Percentiles rank a stretch among this genome's conserved stretches.
Evolutionary conservation across 1,140 invertebrate species (phyloP).

Genomic region (Drosophila sechellia): DNA sequence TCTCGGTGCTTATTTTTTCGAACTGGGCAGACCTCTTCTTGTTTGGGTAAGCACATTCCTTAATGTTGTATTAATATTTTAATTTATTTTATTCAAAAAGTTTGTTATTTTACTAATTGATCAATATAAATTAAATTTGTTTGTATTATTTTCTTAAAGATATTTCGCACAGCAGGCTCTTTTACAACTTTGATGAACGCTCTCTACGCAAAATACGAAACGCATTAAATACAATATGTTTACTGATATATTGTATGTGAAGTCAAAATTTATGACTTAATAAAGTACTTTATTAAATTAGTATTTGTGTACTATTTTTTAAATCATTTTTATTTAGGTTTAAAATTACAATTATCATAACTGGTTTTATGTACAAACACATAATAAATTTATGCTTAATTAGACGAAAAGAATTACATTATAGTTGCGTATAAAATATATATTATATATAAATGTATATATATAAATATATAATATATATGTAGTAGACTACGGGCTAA

Average conservation of each 20-base stretch:
- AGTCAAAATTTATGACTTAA: background rate
- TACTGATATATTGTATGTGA: background rate
- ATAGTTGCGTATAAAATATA: slow-evolving; percentile 38
- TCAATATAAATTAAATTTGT: too few relatives aligned
- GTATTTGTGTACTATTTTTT: background rate
- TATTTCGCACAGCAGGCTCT: slow-evolving; percentile 58
- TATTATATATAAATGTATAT: slow-evolving; percentile 1
- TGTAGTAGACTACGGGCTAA: slow-evolving; percentile 58
- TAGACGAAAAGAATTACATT: slow-evolving; percentile 71
- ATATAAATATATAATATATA: slow-evolving; percentile 40
- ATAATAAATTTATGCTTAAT: slow-evolving; percentile 70
- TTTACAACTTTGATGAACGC: slow-evolving; percentile 59
- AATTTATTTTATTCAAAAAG: background rate
- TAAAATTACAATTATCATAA: slow-evolving; percentile 72
- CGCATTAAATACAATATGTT: background rate
- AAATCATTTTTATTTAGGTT: slow-evolving; percentile 68
- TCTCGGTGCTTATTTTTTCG: slow-evolving; percentile 53
- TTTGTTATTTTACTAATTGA: background rate
- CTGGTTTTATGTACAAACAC: slow-evolving; percentile 71
- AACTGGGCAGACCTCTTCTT: slow-evolving; percentile 46
- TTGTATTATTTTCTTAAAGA: slow-evolving; percentile 12
- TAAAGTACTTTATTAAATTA: background rate
- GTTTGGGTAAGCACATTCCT: slow-evolving; percentile 49
- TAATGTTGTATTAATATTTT: background rate
- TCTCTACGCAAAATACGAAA: slow-evolving; percentile 52